Evolutionary conservation across 2,888 invertebrate species (phyloP).

Genomic region (Tetanocera ferruginea): DNA sequence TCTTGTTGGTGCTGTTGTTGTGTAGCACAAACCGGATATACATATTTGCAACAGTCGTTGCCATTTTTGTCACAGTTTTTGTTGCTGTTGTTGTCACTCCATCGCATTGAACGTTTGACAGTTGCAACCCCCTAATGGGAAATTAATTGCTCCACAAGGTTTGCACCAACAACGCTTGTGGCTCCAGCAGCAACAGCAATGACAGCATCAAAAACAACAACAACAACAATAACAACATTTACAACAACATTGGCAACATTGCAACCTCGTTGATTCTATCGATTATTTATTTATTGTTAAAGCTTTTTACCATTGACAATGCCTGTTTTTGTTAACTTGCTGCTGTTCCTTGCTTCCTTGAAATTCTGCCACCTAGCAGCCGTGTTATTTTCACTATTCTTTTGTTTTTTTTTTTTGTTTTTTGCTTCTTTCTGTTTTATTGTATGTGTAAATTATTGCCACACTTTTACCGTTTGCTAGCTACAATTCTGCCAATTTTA

Average conservation of each 20-base stretch:
- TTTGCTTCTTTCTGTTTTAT: background rate
- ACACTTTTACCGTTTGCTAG: background rate
- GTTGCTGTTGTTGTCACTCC: background rate
- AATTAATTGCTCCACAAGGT: slow-evolving; percentile 51
- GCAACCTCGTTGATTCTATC: slow-evolving; percentile 44
- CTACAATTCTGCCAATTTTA: background rate
- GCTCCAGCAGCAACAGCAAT: slow-evolving; percentile 11
- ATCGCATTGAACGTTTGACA: slow-evolving; percentile 45
- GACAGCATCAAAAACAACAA: background rate
- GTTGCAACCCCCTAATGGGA: slow-evolving; percentile 49
- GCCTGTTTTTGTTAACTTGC: slow-evolving; percentile 25
- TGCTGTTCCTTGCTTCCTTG: slow-evolving; percentile 29
- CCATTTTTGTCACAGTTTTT: slow-evolving; percentile 4
- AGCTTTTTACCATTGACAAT: slow-evolving; percentile 51
- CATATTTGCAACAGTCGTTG: slow-evolving; percentile 4
- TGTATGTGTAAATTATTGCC: slow-evolving; percentile 6
- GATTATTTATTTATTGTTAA: slow-evolving; percentile 54
- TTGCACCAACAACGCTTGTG: slow-evolving; percentile 27
- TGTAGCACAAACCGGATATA: slow-evolving; percentile 10
- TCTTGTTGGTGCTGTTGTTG: background rate
- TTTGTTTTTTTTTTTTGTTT: too few relatives aligned
- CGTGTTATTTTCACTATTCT: background rate
- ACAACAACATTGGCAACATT: background rate
- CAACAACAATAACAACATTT: background rate
- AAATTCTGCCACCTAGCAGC: background rate